These are phyloP conservation scores for Ophion ventricosus DNA, from an alignment of 2,888 invertebrate genomes.

Conservation along the genomic window DNA sequence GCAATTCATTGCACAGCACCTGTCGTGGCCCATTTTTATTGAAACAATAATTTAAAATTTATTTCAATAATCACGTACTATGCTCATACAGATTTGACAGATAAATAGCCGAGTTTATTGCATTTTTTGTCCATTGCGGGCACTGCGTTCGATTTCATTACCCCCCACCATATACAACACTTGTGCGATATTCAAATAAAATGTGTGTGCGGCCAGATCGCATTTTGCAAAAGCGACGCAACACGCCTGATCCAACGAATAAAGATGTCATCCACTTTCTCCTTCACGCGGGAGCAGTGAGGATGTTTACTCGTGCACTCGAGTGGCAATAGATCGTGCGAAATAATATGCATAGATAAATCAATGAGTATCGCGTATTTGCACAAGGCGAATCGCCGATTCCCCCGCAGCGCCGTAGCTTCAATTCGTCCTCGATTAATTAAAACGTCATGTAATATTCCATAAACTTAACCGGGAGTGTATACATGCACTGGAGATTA, in stretches of 20 bases:
- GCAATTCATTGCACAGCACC: no score
- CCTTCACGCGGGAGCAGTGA: conserved; percentile 28
- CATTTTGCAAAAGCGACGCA: neutral
- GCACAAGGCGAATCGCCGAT: neutral
- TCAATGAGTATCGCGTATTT: conserved; percentile 16
- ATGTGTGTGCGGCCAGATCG: neutral
- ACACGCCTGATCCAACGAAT: conserved; percentile 34
- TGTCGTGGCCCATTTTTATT: no score
- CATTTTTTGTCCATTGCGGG: no score
- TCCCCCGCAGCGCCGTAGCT: conserved; percentile 8
- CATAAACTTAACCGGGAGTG: neutral
- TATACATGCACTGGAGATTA: neutral
- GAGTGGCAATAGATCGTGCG: conserved; percentile 23
- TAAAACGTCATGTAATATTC: conserved; percentile 17
- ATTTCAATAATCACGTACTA: no score
- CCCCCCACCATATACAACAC: no score
- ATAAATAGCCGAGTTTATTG: no score
- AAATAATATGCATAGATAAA: conserved; percentile 42
- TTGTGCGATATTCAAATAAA: no score
- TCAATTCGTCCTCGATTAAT: conserved; percentile 38
- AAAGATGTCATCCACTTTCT: conserved; percentile 57
- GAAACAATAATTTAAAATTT: no score
- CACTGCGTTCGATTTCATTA: no score
- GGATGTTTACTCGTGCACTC: neutral
- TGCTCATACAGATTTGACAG: no score